These are phyloP conservation scores for Diadema setosum DNA, from an alignment of 35 echinoderm and acorn worm species.

Conservation along the genomic window DNA sequence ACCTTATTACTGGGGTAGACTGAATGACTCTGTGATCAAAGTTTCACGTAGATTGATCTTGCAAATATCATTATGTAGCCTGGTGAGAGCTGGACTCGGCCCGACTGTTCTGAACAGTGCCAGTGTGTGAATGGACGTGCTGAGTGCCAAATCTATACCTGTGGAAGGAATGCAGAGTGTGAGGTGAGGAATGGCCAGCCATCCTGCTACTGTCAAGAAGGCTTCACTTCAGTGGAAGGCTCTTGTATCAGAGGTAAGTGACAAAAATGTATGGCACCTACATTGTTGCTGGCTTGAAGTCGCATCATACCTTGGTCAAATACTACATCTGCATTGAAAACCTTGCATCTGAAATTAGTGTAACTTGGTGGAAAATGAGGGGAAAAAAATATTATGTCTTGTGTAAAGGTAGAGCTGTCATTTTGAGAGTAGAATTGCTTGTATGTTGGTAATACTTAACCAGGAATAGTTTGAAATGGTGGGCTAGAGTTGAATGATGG, in stretches of 20 bases:
- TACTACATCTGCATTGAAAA: too few relatives aligned
- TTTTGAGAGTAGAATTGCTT: neutral
- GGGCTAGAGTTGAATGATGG: neutral
- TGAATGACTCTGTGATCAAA: too few relatives aligned
- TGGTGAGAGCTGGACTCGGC: neutral
- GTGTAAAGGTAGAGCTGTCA: neutral
- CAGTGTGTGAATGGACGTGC: slow-evolving; percentile 20
- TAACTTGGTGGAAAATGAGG: neutral
- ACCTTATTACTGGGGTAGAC: too few relatives aligned
- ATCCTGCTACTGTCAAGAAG: slow-evolving; percentile 67
- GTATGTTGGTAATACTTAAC: neutral
- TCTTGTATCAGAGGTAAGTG: slow-evolving; percentile 52
- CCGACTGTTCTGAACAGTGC: slow-evolving; percentile 59
- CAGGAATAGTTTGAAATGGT: neutral
- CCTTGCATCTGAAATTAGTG: too few relatives aligned
- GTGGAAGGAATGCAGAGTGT: slow-evolving; percentile 52
- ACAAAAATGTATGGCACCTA: neutral
- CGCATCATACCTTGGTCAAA: neutral
- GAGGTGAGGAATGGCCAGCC: slow-evolving; percentile 31
- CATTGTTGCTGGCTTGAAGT: neutral
- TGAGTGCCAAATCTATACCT: neutral
- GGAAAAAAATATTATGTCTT: neutral
- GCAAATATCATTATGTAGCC: neutral
- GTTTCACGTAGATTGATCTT: too few relatives aligned
- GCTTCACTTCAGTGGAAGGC: slow-evolving; percentile 37